Percentiles rank a stretch among this genome's conserved stretches.
These are phyloP conservation scores for Drosophila mercatorum DNA, from an alignment of 2,888 invertebrate genomes.

Conservation along the genomic window DNA sequence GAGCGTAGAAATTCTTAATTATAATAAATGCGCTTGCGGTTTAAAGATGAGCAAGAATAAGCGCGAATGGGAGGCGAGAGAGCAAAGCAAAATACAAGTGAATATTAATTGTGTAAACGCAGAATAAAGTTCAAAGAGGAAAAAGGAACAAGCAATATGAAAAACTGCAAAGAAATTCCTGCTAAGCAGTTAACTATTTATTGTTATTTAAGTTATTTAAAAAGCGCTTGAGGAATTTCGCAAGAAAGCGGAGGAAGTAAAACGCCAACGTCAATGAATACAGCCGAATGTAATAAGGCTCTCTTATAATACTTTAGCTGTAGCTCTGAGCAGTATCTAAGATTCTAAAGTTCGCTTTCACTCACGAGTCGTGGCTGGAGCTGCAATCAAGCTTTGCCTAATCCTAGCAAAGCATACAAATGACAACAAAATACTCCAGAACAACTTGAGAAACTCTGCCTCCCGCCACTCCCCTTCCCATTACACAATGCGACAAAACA, in stretches of 20 bases:
- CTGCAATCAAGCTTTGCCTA: constrained; percentile 22
- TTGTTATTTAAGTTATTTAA: constrained; percentile 18
- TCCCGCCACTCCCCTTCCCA: not conserved
- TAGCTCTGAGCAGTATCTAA: constrained; percentile 2
- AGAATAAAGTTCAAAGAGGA: not conserved
- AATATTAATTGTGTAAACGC: constrained; percentile 25
- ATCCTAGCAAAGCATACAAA: constrained; percentile 26
- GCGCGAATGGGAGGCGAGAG: not conserved
- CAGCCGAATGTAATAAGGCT: not conserved
- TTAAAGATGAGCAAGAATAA: constrained; percentile 20
- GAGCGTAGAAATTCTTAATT: constrained; percentile 60
- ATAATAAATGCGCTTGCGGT: constrained; percentile 47
- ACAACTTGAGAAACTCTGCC: constrained; percentile 25
- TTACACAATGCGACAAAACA: constrained; percentile 30
- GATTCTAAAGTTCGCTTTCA: constrained; percentile 6
- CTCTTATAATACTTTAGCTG: not conserved
- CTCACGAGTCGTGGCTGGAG: not conserved
- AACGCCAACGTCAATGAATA: not conserved
- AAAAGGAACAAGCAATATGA: not conserved
- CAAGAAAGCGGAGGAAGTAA: not conserved
- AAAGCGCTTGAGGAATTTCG: not conserved
- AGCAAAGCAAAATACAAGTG: constrained; percentile 16
- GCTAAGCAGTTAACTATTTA: constrained; percentile 27
- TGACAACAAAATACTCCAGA: constrained; percentile 27
- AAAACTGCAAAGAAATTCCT: constrained; percentile 2